Evolutionary conservation across 2,888 invertebrate genomes (phyloP), one percentile per base, ranked within the genome.

Genomic region (Chaetoderma sp.): DNA sequence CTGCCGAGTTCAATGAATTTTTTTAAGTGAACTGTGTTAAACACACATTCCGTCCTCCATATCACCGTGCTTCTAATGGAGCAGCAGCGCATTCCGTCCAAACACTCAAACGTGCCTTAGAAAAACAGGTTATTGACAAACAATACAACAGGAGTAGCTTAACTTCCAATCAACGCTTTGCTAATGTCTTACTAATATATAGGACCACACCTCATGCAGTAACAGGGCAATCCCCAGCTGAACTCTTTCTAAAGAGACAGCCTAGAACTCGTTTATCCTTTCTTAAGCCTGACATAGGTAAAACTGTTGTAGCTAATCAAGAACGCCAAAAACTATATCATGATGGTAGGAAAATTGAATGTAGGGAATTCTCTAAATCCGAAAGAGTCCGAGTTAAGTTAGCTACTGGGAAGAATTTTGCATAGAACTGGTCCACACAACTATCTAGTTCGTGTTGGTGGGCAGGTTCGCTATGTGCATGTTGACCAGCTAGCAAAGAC

Each of bases 31-130:
- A 68, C 58, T 65, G 65, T 18, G 50, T 73, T 8, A 67, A 60
- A 44, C 63, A 73, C 36, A 69, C 55, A 21, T 28, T 58, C 8
- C 16, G 27, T 18, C 62, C 69, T 13, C 56, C 66, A 1, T 71
- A 65, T 39, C 68, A 67, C 42, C 67, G 67, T 13, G 33, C 50
- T 13, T 63, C 65, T 13, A 70, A 73, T 59, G 68, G 70, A 23
- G 50, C 55, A 39, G 71, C 68, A 6, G 70, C 71, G 42, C 28
- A 71, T 8, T 42, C 23, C n/a, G 70, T 70, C 2, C 63, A 64
- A 55, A 64, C 54, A n/a, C 45, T 73, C 4, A 71, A 70, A 55
- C 42, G 36, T 25, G 32, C 54, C 8, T 42, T 67, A n/a, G 60
- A 57, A 32, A 64, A 52, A 45, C 62, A 63, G 33, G 50, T 50